phyloP scores from a whole-genome alignment of 2,888 invertebrate species.

The Busseola fusca region DNA sequence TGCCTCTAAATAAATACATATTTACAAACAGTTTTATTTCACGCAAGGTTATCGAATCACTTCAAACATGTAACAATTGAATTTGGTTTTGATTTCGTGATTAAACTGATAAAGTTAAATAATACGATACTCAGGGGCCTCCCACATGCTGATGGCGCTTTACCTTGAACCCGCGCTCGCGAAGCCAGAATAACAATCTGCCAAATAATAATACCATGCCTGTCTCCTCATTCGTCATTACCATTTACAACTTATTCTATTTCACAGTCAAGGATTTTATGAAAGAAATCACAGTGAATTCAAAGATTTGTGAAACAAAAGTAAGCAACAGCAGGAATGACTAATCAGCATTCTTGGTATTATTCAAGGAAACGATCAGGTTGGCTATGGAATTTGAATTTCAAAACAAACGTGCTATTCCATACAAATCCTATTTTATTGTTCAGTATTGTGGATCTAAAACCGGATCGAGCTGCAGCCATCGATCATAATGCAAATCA shows the following conservation, averaged over 20 bases:
- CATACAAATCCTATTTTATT: slow-evolving; percentile 69
- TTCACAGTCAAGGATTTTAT: slow-evolving; percentile 34
- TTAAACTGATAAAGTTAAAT: slow-evolving; percentile 51
- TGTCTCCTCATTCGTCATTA: slow-evolving; percentile 51
- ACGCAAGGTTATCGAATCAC: slow-evolving; percentile 1
- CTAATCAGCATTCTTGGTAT: slow-evolving; percentile 64
- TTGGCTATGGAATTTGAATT: slow-evolving; percentile 65
- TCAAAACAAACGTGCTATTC: slow-evolving; percentile 74
- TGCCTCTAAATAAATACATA: not conserved
- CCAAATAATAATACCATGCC: slow-evolving; percentile 63
- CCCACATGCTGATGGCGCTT: slow-evolving; percentile 69
- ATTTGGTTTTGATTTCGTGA: slow-evolving; percentile 29
- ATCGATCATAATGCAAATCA: slow-evolving; percentile 62
- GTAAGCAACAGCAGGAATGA: slow-evolving; percentile 54
- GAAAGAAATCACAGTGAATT: slow-evolving; percentile 33
- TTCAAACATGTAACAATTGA: slow-evolving; percentile 12
- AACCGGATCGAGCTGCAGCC: slow-evolving; percentile 65
- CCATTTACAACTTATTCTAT: slow-evolving; percentile 44
- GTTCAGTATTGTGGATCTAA: slow-evolving; percentile 68
- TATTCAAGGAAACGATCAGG: slow-evolving; percentile 67
- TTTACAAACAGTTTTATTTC: slow-evolving; percentile 7
- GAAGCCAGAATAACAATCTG: slow-evolving; percentile 75
- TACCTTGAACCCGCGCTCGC: slow-evolving; percentile 80
- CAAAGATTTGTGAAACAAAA: slow-evolving; percentile 47
- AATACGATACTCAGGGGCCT: slow-evolving; percentile 70